Evolutionary conservation across 2,797 vertebrate species (phyloP), one percentile per base, ranked within the genome.

Genomic region (Hafferia zeledoni): DNA sequence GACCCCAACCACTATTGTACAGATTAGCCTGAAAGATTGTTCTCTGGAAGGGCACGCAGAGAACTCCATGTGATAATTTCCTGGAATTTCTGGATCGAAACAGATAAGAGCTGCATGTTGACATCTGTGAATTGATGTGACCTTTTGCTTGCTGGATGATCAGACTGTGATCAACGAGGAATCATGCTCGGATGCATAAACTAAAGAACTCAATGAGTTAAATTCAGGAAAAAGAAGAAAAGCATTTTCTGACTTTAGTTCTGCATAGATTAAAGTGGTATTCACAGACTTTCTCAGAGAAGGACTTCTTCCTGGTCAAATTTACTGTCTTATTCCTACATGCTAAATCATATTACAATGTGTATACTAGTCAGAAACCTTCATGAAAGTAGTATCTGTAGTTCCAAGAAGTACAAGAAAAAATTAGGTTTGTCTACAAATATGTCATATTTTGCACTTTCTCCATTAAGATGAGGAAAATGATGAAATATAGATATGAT

Each of bases 1-100:
- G 63, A 94, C 33, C 35, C 46, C 63, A 88, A 56, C 11, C 18
- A 33, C 69, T 78, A 53, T 70, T 67, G 91, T 82, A 63, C 82
- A 91, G 85, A 88, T 90, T 79, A 86, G 47, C 7, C 59, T 94
- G 85, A 68, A 93, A 83, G 72, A 77, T 2, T 69, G 67, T 79
- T 24, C 9, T 52, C 83, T 94, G 67, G 59, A 95, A 80, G 90
- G n/a, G 87, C 83, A 94, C 0, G 47, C 61, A 65, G 87, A 75
- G 84, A 94, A 78, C 76, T 81, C 65, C 52, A 90, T 68, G 95
- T 94, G 94, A 91, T 93, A 92, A 93, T 96, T 96, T 96, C 91
- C 83, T 93, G 95, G 95, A 96, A 96, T 94, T 91, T 94, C 89
- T 93, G 91, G 87, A 93, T 78, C 1, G 46, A 94, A 94, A 84